These are phyloP conservation scores for Bombyx huttoni DNA, from an alignment of 2,888 invertebrate genomes.

Conservation along the genomic window DNA sequence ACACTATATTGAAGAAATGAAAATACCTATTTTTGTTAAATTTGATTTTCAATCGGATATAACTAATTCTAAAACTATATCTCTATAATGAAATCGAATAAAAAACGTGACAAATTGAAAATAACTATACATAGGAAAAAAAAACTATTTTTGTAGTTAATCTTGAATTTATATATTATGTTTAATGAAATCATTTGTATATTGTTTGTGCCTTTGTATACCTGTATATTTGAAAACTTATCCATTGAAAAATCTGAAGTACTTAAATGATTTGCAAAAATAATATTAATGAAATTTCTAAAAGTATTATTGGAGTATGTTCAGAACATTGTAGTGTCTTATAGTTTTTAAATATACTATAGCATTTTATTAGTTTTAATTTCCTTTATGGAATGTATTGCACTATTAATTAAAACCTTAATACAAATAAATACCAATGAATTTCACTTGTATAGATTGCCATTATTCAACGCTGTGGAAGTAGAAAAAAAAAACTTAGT, in stretches of 20 bases:
- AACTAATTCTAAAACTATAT: too few species aligned
- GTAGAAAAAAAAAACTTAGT: constrained; percentile 12
- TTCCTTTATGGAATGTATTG: constrained; percentile 2
- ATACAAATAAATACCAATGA: background rate
- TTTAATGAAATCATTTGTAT: background rate
- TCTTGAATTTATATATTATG: constrained; percentile 1
- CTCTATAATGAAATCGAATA: constrained; percentile 15
- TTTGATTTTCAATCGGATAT: too few species aligned
- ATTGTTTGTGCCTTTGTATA: constrained; percentile 1
- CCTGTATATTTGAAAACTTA: constrained; percentile 1
- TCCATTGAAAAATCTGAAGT: constrained; percentile 15
- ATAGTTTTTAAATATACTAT: constrained; percentile 24
- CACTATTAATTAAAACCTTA: constrained; percentile 5
- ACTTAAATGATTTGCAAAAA: constrained; percentile 47
- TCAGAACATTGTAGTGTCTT: constrained; percentile 16
- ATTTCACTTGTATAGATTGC: constrained; percentile 5
- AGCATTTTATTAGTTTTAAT: constrained; percentile 32
- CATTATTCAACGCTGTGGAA: constrained; percentile 6
- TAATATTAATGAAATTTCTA: constrained; percentile 8
- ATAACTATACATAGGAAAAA: constrained; percentile 7
- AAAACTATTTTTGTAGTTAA: constrained; percentile 12
- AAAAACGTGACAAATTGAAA: background rate
- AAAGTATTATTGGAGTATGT: constrained; percentile 34
- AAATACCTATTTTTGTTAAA: too few species aligned
- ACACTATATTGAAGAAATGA: too few species aligned